phyloP scores from a whole-genome alignment of 2,888 invertebrate species.

The Latheticus oryzae region DNA sequence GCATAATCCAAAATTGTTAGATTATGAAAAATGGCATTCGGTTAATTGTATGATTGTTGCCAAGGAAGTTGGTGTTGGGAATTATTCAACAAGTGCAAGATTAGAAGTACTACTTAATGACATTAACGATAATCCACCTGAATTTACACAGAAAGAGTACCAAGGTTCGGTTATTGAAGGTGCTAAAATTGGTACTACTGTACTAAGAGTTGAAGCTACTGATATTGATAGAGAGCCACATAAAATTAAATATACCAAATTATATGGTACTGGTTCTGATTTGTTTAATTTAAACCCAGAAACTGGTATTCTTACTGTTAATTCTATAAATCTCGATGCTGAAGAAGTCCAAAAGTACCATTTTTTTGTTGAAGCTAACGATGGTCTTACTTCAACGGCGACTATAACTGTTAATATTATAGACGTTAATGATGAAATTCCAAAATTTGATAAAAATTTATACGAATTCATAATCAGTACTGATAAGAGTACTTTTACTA shows the following conservation, averaged over 20 bases:
- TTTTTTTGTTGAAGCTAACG: slow-evolving; percentile 87
- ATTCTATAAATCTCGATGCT: slow-evolving; percentile 83
- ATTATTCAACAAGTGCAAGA: slow-evolving; percentile 78
- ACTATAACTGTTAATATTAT: slow-evolving; percentile 80
- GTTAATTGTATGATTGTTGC: slow-evolving; percentile 81
- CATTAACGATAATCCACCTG: slow-evolving; percentile 88
- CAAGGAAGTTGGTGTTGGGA: slow-evolving; percentile 81
- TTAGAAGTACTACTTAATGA: slow-evolving; percentile 86
- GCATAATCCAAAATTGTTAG: slow-evolving; percentile 82
- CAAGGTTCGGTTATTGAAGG: slow-evolving; percentile 84
- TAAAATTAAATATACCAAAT: slow-evolving; percentile 62
- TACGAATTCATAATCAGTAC: slow-evolving; percentile 86
- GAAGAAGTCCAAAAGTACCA: slow-evolving; percentile 82
- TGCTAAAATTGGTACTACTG: slow-evolving; percentile 70
- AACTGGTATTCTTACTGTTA: slow-evolving; percentile 84
- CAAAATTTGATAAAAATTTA: slow-evolving; percentile 81
- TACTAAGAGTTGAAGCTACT: slow-evolving; percentile 77
- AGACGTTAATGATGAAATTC: slow-evolving; percentile 69
- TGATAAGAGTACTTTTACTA: slow-evolving; percentile 79
- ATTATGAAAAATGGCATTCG: slow-evolving; percentile 84
- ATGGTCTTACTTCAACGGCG: slow-evolving; percentile 82
- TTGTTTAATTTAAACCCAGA: slow-evolving; percentile 82
- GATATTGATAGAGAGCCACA: slow-evolving; percentile 85
- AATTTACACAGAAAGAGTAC: slow-evolving; percentile 80
- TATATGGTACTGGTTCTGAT: slow-evolving; percentile 73